These are phyloP conservation scores for Xylocopa sonorina DNA, from an alignment of 1,140 invertebrate species.

Conservation along the genomic window DNA sequence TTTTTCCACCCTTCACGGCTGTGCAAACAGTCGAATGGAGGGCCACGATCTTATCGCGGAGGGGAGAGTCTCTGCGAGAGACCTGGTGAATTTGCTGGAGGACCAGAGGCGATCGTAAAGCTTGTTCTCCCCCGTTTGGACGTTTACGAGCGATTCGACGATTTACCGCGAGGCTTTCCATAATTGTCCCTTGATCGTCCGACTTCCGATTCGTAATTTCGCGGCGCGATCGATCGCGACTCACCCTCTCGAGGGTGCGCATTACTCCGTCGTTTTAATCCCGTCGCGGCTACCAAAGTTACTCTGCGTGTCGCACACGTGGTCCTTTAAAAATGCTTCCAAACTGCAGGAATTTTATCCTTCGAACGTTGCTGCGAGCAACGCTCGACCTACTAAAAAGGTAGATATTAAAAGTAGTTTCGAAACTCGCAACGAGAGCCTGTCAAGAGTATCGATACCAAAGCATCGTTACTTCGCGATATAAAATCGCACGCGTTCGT, in stretches of 20 bases:
- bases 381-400: too few species aligned
- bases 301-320: too few species aligned
- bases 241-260: too few species aligned
- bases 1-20: background rate
- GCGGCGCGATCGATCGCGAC: background rate
- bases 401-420: too few species aligned
- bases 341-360: too few species aligned
- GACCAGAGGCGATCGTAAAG: slow-evolving; percentile 24
- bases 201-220: background rate
- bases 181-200: slow-evolving; percentile 2
- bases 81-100: background rate
- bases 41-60: background rate
- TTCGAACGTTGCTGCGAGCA: too few species aligned
- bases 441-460: too few species aligned
- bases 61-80: background rate
- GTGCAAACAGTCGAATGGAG: background rate
- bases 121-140: background rate
- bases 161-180: slow-evolving; percentile 6
- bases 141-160: slow-evolving; percentile 21
- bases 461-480: too few species aligned
- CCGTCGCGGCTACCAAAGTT: too few species aligned
- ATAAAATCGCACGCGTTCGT: too few species aligned
- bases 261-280: background rate
- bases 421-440: too few species aligned
- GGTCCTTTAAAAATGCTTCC: too few species aligned